Evolutionary conservation across 2,113 vertebrate species (phyloP), one percentile per base, ranked within the genome.

Genomic region (Corynorhinus townsendii): DNA sequence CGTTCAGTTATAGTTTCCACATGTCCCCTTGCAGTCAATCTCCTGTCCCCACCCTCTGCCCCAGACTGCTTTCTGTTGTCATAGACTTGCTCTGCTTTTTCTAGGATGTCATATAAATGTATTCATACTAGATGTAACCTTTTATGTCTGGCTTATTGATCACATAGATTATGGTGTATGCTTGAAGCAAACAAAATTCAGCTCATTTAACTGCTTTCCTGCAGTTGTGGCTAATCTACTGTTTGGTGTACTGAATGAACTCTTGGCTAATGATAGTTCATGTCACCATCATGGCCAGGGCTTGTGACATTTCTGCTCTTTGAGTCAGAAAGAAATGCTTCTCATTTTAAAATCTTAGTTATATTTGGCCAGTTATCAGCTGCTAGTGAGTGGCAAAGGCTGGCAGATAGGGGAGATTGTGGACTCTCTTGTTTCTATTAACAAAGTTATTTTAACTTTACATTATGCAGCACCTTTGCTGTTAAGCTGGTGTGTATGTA

Each of bases 291-390:
- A 33, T 85, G 43, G 28, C 59, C 10, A 47, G 54, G 22, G 33
- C 11, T 54, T 54, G 22, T 76, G 52, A 62, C 26, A 72, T 75
- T 95, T 92, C 66, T 95, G n/a, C 30, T 93, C 52, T 47, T 75
- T 64, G 71, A 86, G 64, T 82, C 38, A 90, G 91, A 91, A 38
- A 80, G 91, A 93, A 89, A 20, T 73, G 10, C 79, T 85, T 62
- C 28, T 62, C 2, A 35, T 72, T 66, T 64, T 45, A 79, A 84
- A 81, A 85, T 72, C n/a, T 73, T 68, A 47, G 20, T 88, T 75
- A 49, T 75, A 38, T 12, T 52, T 82, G 71, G 52, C 9, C 15
- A 56, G 11, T 90, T 59, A 40, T 81, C 33, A 84, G 43, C 72
- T 85, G 35, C 75, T 28, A 69, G 14, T 75, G 80, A 79, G 17